These are phyloP conservation scores for Apis mellifera DNA, from an alignment of 1,140 invertebrate species.

Conservation along the genomic window DNA sequence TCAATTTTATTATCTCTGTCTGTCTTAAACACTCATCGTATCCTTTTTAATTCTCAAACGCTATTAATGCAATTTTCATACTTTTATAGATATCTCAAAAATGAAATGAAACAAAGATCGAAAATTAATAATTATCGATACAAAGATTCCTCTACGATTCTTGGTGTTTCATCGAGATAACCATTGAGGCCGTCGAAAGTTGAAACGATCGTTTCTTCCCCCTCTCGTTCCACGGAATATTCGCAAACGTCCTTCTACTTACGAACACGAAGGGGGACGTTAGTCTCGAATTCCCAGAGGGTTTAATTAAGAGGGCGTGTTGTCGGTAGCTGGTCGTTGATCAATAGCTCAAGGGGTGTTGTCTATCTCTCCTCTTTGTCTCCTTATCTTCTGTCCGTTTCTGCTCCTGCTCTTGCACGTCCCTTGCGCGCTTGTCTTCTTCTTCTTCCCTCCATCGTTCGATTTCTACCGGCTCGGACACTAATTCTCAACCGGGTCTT, in stretches of 20 bases:
- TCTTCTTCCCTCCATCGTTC: constrained; percentile 44
- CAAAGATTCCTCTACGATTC: not conserved
- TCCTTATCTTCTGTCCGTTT: constrained; percentile 23
- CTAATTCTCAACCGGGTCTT: constrained; percentile 61
- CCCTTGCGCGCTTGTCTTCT: constrained; percentile 17
- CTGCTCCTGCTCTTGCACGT: constrained; percentile 33
- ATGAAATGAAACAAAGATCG: too few species aligned
- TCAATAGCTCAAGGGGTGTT: constrained; percentile 71
- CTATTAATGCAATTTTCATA: too few species aligned
- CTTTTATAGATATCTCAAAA: too few species aligned
- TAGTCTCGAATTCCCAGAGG: constrained; percentile 70
- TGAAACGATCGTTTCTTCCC: constrained; percentile 32
- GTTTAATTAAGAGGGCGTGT: constrained; percentile 78
- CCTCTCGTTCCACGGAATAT: constrained; percentile 38
- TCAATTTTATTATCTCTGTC: too few species aligned
- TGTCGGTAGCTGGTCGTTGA: constrained; percentile 71
- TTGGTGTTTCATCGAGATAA: not conserved
- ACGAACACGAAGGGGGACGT: constrained; percentile 21
- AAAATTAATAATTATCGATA: not conserved
- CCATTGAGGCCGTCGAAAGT: constrained; percentile 16
- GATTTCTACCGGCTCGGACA: constrained; percentile 57
- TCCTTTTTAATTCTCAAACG: not conserved
- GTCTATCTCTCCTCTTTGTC: constrained; percentile 44
- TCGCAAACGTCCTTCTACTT: constrained; percentile 26
- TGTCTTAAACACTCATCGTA: too few species aligned